Conservation (phyloP, 2,888 invertebrate species). For the Xestia ashworthii region DNA sequence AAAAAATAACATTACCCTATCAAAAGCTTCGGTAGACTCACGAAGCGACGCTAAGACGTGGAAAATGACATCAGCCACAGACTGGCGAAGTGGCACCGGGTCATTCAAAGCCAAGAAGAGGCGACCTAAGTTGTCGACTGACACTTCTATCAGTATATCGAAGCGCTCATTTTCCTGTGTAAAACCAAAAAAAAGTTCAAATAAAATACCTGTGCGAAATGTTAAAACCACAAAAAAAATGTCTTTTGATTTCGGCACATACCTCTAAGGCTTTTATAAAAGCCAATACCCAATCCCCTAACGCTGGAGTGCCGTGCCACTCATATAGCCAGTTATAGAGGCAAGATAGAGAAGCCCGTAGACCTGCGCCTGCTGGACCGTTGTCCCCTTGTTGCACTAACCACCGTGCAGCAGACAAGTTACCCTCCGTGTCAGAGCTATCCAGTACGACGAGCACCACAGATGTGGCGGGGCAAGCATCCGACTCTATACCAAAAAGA, state of each 20-base stretch:
- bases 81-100: constrained; percentile 88
- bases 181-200: constrained; percentile 17
- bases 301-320: constrained; percentile 91
- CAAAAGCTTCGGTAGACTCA: constrained; percentile 91
- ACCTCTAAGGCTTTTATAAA: constrained; percentile 92
- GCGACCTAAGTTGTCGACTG: constrained; percentile 90
- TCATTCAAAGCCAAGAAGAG: constrained; percentile 90
- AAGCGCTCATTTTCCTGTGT: constrained; percentile 88
- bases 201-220: not conserved
- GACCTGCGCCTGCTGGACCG: constrained; percentile 86
- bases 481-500: constrained; percentile 75
- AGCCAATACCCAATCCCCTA: constrained; percentile 92
- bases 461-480: constrained; percentile 91
- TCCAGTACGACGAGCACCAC: constrained; percentile 91
- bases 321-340: constrained; percentile 93
- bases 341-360: constrained; percentile 91
- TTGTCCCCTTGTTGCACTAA: constrained; percentile 83
- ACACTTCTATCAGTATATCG: constrained; percentile 91
- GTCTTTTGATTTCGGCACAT: constrained; percentile 1
- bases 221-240: not conserved
- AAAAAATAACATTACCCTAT: constrained; percentile 84
- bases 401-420: constrained; percentile 81
- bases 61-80: constrained; percentile 91
- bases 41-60: constrained; percentile 92
- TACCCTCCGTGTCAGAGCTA: constrained; percentile 80